Conservation (phyloP, 2,888 invertebrate species). For the Branchellion lobata region DNA sequence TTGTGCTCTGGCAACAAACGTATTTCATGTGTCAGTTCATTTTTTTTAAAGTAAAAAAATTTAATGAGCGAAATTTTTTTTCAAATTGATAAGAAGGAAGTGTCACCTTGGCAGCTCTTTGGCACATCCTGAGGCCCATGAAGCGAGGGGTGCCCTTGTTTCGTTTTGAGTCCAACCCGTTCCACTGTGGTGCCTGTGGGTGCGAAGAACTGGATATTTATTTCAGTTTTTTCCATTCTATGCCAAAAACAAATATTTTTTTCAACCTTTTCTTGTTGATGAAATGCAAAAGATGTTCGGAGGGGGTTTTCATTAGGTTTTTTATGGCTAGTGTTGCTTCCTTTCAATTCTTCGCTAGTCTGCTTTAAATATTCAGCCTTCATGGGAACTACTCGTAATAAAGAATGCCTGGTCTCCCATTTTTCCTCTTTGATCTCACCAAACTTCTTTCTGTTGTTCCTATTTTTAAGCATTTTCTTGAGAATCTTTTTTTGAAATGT, state of each 20-base stretch:
- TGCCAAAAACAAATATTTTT: background rate
- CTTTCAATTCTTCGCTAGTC: too few species aligned
- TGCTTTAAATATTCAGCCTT: too few species aligned
- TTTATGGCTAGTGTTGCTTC: background rate
- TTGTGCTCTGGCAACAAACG: too few species aligned
- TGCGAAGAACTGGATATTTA: background rate
- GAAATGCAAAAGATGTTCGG: background rate
- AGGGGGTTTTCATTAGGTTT: background rate
- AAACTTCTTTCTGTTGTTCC: background rate
- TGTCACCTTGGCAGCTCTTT: conserved; percentile 58
- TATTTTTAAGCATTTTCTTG: too few species aligned
- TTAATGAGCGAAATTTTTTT: too few species aligned
- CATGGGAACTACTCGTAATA: too few species aligned
- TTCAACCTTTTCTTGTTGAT: background rate
- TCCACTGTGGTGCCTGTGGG: conserved; percentile 43
- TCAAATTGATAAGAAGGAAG: too few species aligned
- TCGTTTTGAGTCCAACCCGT: conserved; percentile 59
- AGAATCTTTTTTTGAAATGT: too few species aligned
- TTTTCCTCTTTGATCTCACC: too few species aligned
- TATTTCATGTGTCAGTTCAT: too few species aligned
- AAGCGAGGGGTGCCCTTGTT: conserved; percentile 62
- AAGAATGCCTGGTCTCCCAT: too few species aligned
- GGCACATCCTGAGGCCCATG: conserved; percentile 58
- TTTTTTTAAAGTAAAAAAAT: too few species aligned
- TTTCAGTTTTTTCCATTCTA: background rate